Evolutionary conservation across 2,888 invertebrate species (phyloP).

Genomic region (Lycia hirtaria): DNA sequence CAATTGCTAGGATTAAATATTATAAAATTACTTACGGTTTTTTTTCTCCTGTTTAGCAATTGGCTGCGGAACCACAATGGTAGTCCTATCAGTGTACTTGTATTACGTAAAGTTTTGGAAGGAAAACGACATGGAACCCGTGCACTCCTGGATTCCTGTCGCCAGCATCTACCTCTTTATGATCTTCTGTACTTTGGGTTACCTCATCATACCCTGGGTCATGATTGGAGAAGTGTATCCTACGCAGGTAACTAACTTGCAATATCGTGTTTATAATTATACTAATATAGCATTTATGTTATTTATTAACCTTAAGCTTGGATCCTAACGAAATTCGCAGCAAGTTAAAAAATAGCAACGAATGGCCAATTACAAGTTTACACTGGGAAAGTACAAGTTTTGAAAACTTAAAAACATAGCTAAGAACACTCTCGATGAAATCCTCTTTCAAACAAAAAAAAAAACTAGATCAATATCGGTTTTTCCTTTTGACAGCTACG

Average conservation of each 20-base stretch:
- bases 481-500: too few relatives aligned
- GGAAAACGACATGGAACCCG: slow-evolving; percentile 62
- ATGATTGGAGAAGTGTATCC: slow-evolving; percentile 92
- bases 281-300: too few relatives aligned
- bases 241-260: slow-evolving; percentile 72
- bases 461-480: too few relatives aligned
- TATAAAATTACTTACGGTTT: neutral
- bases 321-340: too few relatives aligned
- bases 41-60: slow-evolving; percentile 69
- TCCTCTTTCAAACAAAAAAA: too few relatives aligned
- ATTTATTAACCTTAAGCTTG: too few relatives aligned
- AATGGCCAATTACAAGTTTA: too few relatives aligned
- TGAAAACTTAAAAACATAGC: too few relatives aligned
- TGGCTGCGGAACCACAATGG: slow-evolving; percentile 88
- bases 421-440: too few relatives aligned
- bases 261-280: too few relatives aligned
- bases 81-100: slow-evolving; percentile 86
- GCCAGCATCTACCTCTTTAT: slow-evolving; percentile 86
- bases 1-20: neutral
- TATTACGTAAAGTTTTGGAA: slow-evolving; percentile 83
- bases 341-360: too few relatives aligned
- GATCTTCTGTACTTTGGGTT: slow-evolving; percentile 87
- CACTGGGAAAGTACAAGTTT: too few relatives aligned
- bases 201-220: slow-evolving; percentile 89
- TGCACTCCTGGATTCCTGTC: slow-evolving; percentile 87